Base-by-base conservation (phyloP, 2,888 invertebrate genomes). In the Allacma fusca region DNA sequence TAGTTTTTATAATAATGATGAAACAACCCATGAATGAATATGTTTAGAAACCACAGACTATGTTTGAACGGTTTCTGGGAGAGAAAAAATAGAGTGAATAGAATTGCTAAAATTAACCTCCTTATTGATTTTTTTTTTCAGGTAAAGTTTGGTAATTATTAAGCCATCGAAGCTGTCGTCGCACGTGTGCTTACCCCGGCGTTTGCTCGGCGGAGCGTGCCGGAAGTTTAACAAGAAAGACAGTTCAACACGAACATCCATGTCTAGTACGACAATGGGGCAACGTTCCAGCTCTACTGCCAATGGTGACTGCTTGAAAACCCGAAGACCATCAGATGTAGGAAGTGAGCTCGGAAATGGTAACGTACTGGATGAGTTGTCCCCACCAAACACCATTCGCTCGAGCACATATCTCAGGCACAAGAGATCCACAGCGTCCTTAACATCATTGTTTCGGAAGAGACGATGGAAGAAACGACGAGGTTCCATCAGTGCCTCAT, bases 401-500 rank as follows among this genome's bases (percentile, higher is more conserved):
- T 77, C 79, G 0, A 73, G 72, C 9, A 74, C 83, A 12, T 80
- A 83, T 68, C 65, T 79, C 13, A 78, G 72, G 24, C 80, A 82
- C 65, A 79, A 81, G 78, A 79, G 79, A 78, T 82, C 82, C 16
- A 84, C 82, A 0, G 78, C 80, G 2, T 82, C 82, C 19, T 64
- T 84, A 13, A 81, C 80, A 29, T 73, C 79, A 57, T 76, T 82
- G 24, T 83, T 84, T 68, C 74, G 81, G 43, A 83, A 81, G 69
- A 80, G 86, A 78, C 85, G 86, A 81, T 86, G 87, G 77, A 85
- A 85, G 40, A 86, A 86, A 67, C 85, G 85, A 67, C 87, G 87
- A 80, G 85, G 86, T 29, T 86, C 87, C 64, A 84, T 89, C 79
- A 89, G 89, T 84, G 89, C 89, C 71, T 88, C 89, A 9, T 89